Conservation (phyloP, 2,888 invertebrate genomes). For the Lacanobia wlatinum region DNA sequence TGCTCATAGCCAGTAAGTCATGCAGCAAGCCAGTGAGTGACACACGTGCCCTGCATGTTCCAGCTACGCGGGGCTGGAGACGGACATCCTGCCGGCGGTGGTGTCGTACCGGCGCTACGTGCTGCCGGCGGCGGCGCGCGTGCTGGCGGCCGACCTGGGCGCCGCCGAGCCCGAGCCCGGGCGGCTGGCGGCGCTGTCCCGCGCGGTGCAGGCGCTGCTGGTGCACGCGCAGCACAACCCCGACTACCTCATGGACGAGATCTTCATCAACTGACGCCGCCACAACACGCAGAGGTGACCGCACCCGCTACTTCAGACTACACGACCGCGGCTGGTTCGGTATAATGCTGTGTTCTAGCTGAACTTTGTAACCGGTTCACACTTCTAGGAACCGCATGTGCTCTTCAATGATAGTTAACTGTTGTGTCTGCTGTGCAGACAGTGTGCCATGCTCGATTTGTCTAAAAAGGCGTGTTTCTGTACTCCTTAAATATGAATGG, state of each 20-base stretch:
- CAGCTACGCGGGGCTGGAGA: slow-evolving; percentile 71
- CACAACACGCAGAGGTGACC: too few species aligned
- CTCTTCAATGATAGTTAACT: too few species aligned
- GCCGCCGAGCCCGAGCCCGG: slow-evolving; percentile 54
- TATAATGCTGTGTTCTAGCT: not conserved
- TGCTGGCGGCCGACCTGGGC: slow-evolving; percentile 70
- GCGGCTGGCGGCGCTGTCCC: slow-evolving; percentile 15
- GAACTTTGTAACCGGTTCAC: too few species aligned
- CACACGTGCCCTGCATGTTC: too few species aligned
- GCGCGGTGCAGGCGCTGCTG: slow-evolving; percentile 23
- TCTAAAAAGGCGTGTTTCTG: too few species aligned
- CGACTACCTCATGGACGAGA: slow-evolving; percentile 76
- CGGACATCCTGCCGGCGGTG: slow-evolving; percentile 73
- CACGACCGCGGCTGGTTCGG: too few species aligned
- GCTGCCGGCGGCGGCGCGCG: slow-evolving; percentile 73
- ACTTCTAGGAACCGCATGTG: too few species aligned
- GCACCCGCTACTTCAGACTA: not conserved
- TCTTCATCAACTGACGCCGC: slow-evolving; percentile 65
- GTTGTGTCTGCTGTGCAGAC: too few species aligned
- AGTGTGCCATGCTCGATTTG: too few species aligned
- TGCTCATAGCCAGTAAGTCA: too few species aligned
- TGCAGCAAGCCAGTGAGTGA: too few species aligned
- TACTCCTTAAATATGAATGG: too few species aligned
- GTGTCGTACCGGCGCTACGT: slow-evolving; percentile 82
- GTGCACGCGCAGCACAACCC: slow-evolving; percentile 62